These are phyloP conservation scores for Dryomyza anilis DNA, from an alignment of 2,888 invertebrate genomes.

Conservation along the genomic window DNA sequence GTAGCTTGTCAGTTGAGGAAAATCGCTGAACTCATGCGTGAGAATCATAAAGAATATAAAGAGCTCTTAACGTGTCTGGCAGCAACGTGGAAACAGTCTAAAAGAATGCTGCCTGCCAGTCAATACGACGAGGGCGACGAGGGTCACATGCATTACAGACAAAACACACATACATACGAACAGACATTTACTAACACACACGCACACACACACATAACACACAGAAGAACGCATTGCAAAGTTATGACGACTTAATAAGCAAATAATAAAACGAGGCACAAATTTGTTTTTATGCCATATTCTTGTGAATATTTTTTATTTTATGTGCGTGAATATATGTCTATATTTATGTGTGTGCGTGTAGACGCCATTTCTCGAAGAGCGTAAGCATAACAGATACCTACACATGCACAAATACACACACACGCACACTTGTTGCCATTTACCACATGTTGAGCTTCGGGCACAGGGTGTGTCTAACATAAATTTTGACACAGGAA, in stretches of 20 bases:
- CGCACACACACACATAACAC: background rate
- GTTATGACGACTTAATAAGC: conserved; percentile 17
- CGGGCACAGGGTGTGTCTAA: too few relatives aligned
- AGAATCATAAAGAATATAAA: too few relatives aligned
- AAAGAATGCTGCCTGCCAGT: background rate
- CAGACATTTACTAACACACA: too few relatives aligned
- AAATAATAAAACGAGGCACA: conserved; percentile 10
- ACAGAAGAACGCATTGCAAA: background rate
- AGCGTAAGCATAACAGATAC: background rate
- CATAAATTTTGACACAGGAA: too few relatives aligned
- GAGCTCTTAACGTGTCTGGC: too few relatives aligned
- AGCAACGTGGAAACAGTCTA: background rate
- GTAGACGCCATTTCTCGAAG: conserved; percentile 2
- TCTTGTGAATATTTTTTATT: background rate
- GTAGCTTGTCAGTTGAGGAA: too few relatives aligned
- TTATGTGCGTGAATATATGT: too few relatives aligned
- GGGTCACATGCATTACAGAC: too few relatives aligned
- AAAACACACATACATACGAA: too few relatives aligned
- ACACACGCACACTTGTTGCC: conserved; percentile 16
- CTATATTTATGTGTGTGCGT: background rate
- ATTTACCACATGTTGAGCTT: background rate
- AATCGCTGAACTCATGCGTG: too few relatives aligned
- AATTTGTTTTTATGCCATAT: conserved; percentile 5
- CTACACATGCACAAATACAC: background rate
- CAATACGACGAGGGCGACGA: background rate